Evolutionary conservation across 2,888 invertebrate species (phyloP), one percentile per base, ranked within the genome.

Genomic region (Corbicula japonica): DNA sequence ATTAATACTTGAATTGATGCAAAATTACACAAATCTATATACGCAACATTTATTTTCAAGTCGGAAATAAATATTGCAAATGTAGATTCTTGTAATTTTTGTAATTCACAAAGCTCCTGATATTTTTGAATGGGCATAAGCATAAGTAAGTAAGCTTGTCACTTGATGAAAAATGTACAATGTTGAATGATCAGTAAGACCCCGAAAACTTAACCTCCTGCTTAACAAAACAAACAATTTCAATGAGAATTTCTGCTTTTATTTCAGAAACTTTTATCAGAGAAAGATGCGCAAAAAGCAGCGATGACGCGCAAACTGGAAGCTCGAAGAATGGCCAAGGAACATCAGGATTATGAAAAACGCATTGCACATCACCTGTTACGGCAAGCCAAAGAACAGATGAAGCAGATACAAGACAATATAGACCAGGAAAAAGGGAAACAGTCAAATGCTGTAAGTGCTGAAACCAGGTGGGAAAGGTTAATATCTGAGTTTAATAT

Each of bases 261-360:
- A 46, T 66, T 66, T 28, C 68, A 90, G 89, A 84, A 79, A 52
- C 63, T 89, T 50, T 66, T 75, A 18, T 66, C 70, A 21, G 84
- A 86, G 21, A 80, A 85, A 60, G 69, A 76, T 1, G 71, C 76
- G 8, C 88, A 91, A 65, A 76, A 80, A 66, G 72, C 65, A 35
- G 56, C 73, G 30, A 61, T 86, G 50, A 48, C 76, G 58, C 81
- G 78, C 34, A 84, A 79, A 56, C 63, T 88, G 34, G 86, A 80
- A 21, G 83, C 87, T 0, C 83, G 77, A 50, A 84, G 85, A 23
- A 76, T 77, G 15, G 69, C 83, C 23, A 79, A 77, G 50, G 85
- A 84, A 30, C 80, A 84, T 35, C 79, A 83, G 34, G 87, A 88
- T 60, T 88, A 83, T 62, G 87, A 90, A 62, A 78, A 86, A 30